A percentile compares a stretch with the other conserved stretches of the same genome.
These are phyloP conservation scores for Epizoanthus stellaris DNA, from an alignment of 92 coral and sea anemone species.

Conservation along the genomic window DNA sequence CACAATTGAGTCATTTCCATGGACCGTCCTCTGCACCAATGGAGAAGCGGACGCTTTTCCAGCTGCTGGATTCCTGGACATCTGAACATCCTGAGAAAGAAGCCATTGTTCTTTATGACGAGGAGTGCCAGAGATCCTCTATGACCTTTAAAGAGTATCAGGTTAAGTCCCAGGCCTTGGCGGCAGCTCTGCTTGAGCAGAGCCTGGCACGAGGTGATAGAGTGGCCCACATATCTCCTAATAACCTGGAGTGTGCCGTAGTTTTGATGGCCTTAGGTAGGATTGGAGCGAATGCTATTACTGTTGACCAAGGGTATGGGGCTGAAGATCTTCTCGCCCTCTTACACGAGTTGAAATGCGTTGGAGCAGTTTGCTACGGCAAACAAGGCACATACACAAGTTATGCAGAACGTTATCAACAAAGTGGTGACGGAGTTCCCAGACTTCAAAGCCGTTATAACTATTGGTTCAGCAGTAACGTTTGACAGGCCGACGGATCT, in stretches of 20 bases:
- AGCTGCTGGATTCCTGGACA: too few relatives aligned
- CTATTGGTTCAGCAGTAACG: neutral
- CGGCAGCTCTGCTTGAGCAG: too few relatives aligned
- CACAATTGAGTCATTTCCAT: neutral
- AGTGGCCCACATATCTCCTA: neutral
- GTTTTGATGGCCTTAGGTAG: neutral
- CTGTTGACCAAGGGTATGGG: slow-evolving; percentile 11
- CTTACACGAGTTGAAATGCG: neutral
- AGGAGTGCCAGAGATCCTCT: too few relatives aligned
- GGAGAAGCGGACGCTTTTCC: neutral
- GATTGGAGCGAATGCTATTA: neutral
- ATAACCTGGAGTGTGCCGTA: neutral
- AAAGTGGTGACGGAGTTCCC: too few relatives aligned
- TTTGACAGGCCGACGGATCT: neutral
- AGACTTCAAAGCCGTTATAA: too few relatives aligned
- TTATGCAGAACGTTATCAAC: neutral
- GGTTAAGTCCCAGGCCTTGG: too few relatives aligned
- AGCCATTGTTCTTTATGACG: too few relatives aligned
- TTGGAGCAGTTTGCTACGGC: neutral
- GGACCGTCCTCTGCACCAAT: neutral
- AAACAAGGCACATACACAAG: neutral
- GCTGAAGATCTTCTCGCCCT: neutral
- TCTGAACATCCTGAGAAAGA: too few relatives aligned
- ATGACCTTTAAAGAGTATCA: too few relatives aligned
- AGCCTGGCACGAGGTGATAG: too few relatives aligned